phyloP scores from a whole-genome alignment of 2,113 vertebrate species.

The Dipodomys spectabilis region DNA sequence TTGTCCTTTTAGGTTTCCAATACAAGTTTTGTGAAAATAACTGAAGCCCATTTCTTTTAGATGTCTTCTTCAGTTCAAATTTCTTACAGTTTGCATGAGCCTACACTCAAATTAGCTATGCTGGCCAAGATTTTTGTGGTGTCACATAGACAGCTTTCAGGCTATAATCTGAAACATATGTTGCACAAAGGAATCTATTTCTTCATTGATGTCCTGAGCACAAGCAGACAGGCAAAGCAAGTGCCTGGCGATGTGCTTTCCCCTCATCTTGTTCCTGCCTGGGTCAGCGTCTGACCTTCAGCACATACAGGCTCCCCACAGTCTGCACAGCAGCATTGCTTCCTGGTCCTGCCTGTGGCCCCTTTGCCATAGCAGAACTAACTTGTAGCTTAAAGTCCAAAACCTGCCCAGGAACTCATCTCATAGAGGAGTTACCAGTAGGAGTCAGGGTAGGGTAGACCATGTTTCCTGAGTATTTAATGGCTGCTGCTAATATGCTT shows the following conservation, averaged over 20 bases:
- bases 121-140: not conserved
- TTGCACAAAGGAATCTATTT: not conserved
- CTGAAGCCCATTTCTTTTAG: not conserved
- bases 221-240: not conserved
- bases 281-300: not conserved
- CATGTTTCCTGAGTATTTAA: too few species aligned
- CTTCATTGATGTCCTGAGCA: not conserved
- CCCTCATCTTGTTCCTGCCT: not conserved
- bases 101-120: slow-evolving; percentile 17
- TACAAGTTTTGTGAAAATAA: not conserved
- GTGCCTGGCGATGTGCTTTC: too few species aligned
- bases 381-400: too few species aligned
- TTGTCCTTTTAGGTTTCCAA: not conserved
- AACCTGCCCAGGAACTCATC: too few species aligned
- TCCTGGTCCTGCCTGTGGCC: too few species aligned
- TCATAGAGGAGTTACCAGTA: too few species aligned
- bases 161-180: not conserved
- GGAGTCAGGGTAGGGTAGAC: too few species aligned
- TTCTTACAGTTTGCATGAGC: not conserved
- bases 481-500: too few species aligned
- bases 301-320: too few species aligned
- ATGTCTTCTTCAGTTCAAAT: slow-evolving; percentile 11
- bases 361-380: too few species aligned
- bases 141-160: not conserved
- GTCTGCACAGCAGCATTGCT: too few species aligned